Base-by-base conservation (phyloP, 2,888 invertebrate species). In the Cephus nigrinus region DNA sequence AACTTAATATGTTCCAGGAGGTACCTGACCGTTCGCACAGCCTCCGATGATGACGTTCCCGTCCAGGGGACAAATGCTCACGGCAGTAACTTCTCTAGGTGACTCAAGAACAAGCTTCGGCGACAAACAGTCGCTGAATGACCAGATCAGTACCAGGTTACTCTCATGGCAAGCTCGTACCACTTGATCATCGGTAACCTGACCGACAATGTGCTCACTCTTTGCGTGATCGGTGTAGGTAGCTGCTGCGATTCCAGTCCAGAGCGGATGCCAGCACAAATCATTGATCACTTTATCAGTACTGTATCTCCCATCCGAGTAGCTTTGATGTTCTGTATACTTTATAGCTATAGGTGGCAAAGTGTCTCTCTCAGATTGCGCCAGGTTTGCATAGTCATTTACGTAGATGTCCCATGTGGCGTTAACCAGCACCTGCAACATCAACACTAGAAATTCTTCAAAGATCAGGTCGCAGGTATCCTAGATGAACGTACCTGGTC, bases 121-220 rank as follows among this genome's bases (percentile, higher is more conserved):
- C 35, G 93, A 92, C 3, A 96, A 91, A 77, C 94, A 94, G 84
- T 96, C 96, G 36, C 93, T 92, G 81, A 96, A 95, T 82, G 95
- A 95, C 96, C 96, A 96, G 82, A 96, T 93, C 80, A 96, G 92
- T 1, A 96, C 94, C 0, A 94, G 94, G 89, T 95, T 95, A 3
- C 93, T 89, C 4, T 94, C 94, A 76, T 95, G 93, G 0, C 94
- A 93, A 1, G 94, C 93, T 84, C 82, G 82, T 23, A 80, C 73
- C 9, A 89, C 84, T 85, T 90, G 30, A 36, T 68, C 32, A 32
- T 71, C 71, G 30, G 30, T 71, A 33, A 71, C 11, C 30, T 71
- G 33, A 3, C 85, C 87, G 11, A 80, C 76, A 40, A 87, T 80
- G 81, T 82, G 79, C 68, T 86, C 87, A 79, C 80, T 83, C 82